phyloP scores from a whole-genome alignment of 2,888 invertebrate genomes.

The Mimas tiliae region DNA sequence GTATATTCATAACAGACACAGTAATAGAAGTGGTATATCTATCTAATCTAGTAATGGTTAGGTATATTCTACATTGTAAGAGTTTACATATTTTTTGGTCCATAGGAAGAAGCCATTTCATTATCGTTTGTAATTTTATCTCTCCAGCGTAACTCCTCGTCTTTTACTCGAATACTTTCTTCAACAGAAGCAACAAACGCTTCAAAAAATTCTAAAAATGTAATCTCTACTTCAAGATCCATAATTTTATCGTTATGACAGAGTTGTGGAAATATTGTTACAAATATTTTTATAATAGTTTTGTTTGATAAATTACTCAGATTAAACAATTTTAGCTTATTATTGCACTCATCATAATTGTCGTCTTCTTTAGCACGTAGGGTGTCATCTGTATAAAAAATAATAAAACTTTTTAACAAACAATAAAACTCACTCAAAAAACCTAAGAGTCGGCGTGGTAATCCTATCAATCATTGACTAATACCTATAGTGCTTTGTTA shows the following conservation, averaged over 20 bases:
- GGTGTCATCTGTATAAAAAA: slow-evolving; percentile 46
- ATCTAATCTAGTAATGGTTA: no score
- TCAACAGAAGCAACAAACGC: slow-evolving; percentile 74
- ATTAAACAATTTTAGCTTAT: slow-evolving; percentile 60
- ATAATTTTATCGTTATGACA: slow-evolving; percentile 61
- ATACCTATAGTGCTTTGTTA: no score
- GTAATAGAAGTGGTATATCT: background rate
- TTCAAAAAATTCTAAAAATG: slow-evolving; percentile 87
- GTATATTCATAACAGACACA: no score
- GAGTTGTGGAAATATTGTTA: slow-evolving; percentile 78
- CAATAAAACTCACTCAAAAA: background rate
- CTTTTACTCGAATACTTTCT: slow-evolving; percentile 62
- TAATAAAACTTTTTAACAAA: background rate
- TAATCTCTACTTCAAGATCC: slow-evolving; percentile 79
- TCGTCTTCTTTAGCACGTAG: slow-evolving; percentile 35
- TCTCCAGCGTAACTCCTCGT: slow-evolving; percentile 53
- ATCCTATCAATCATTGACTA: no score
- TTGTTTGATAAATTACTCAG: slow-evolving; percentile 66
- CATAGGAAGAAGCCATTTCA: slow-evolving; percentile 30
- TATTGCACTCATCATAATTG: slow-evolving; percentile 27
- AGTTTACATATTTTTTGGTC: slow-evolving; percentile 31
- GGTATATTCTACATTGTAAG: background rate
- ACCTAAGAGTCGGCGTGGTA: no score
- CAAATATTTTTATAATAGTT: slow-evolving; percentile 62
- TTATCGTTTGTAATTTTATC: slow-evolving; percentile 39